Conservation (phyloP, 2,888 invertebrate genomes). For the Drosophila antonietae region DNA sequence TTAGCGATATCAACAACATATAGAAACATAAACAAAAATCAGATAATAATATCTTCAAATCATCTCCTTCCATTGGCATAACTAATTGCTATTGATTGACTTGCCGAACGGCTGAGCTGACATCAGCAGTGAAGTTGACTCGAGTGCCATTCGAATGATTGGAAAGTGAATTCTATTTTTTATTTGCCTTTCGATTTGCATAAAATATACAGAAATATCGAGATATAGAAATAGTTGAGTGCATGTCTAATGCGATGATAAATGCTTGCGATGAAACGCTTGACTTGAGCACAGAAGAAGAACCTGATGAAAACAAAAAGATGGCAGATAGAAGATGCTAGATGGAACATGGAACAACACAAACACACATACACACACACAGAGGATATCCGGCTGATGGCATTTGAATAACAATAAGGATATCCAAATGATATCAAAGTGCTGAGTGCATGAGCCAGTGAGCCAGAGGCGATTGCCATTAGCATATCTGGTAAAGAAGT, state of each 20-base stretch:
- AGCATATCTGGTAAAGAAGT: slow-evolving; percentile 47
- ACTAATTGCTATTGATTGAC: slow-evolving; percentile 19
- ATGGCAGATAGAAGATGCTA: slow-evolving; percentile 1
- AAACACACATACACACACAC: slow-evolving; percentile 16
- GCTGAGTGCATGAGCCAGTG: slow-evolving; percentile 46
- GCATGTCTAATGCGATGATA: slow-evolving; percentile 76
- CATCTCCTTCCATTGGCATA: background rate
- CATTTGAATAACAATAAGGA: slow-evolving; percentile 74
- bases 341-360: background rate
- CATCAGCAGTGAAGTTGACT: slow-evolving; percentile 20
- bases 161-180: slow-evolving; percentile 9
- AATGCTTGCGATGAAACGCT: slow-evolving; percentile 74
- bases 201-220: slow-evolving; percentile 48
- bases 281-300: slow-evolving; percentile 36
- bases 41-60: background rate
- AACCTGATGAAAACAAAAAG: background rate
- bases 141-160: slow-evolving; percentile 11
- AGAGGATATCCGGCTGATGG: slow-evolving; percentile 73
- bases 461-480: slow-evolving; percentile 47
- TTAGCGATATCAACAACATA: background rate
- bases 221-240: slow-evolving; percentile 35
- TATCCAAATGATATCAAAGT: slow-evolving; percentile 60
- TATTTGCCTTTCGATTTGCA: slow-evolving; percentile 46
- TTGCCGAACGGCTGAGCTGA: slow-evolving; percentile 14
- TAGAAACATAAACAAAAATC: background rate